Evolutionary conservation across 1,140 invertebrate genomes (phyloP).

Genomic region (Olivierus martensii): DNA sequence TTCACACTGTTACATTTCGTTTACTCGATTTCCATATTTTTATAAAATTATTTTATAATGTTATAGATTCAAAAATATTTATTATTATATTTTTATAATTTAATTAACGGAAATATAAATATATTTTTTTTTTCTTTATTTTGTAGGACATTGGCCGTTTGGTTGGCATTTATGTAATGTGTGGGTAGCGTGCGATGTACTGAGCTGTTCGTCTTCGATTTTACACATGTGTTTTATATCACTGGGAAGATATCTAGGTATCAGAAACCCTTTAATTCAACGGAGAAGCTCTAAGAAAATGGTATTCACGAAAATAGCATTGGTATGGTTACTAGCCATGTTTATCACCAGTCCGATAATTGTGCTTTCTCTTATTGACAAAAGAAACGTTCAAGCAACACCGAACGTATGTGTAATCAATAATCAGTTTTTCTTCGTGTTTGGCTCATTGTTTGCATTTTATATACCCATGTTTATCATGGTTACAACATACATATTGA

Average conservation of each 20-base stretch:
- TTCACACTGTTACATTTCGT: too few relatives aligned
- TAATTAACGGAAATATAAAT: too few relatives aligned
- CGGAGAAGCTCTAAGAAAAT: constrained; percentile 39
- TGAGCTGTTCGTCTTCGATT: constrained; percentile 84
- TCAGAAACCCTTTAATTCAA: constrained; percentile 72
- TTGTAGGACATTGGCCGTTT: constrained; percentile 80
- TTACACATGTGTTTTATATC: constrained; percentile 97
- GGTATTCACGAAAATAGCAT: constrained; percentile 63
- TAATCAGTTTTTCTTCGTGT: constrained; percentile 70
- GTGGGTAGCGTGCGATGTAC: constrained; percentile 87
- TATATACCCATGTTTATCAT: constrained; percentile 90
- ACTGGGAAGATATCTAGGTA: constrained; percentile 78
- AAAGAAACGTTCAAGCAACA: constrained; percentile 58
- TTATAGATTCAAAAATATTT: too few relatives aligned
- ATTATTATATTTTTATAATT: too few relatives aligned
- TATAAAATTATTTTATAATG: too few relatives aligned
- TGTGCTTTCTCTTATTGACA: constrained; percentile 53
- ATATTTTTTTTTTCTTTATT: constrained; percentile 14
- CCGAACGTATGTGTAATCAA: constrained; percentile 64
- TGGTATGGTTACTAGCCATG: constrained; percentile 74
- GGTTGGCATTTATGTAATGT: constrained; percentile 76
- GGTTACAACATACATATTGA: constrained; percentile 82
- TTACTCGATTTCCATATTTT: too few relatives aligned
- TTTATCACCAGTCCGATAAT: constrained; percentile 76
- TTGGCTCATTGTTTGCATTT: constrained; percentile 86